Conservation (phyloP, 2,113 vertebrate species). For the Myodes glareolus region DNA sequence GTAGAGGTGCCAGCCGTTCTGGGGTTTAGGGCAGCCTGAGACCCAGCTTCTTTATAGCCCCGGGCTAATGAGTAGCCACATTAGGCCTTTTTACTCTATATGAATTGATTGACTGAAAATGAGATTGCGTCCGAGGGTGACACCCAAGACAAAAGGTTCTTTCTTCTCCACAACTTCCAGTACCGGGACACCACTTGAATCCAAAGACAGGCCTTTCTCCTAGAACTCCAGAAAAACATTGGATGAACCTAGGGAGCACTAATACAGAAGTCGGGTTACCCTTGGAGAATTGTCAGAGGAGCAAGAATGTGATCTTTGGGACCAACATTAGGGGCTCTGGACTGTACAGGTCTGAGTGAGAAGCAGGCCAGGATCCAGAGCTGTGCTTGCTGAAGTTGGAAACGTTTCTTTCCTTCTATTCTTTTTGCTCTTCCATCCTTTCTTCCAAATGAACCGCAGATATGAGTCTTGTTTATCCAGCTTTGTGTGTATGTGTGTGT, state of each 20-base stretch:
- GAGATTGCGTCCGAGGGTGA: conserved; percentile 71
- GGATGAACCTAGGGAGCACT: conserved; percentile 4
- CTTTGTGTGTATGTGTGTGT: background rate
- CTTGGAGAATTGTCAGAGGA: background rate
- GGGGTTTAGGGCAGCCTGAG: conserved; percentile 66
- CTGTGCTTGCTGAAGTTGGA: background rate
- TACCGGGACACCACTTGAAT: background rate
- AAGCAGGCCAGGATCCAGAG: background rate
- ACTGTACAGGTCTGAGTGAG: background rate
- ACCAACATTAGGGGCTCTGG: background rate
- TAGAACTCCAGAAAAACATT: conserved; percentile 43
- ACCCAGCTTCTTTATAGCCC: conserved; percentile 78
- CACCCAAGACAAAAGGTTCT: conserved; percentile 75
- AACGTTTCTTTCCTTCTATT: fast-evolving
- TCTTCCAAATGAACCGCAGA: background rate
- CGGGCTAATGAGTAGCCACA: conserved; percentile 77
- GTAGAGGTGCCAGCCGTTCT: conserved; percentile 73
- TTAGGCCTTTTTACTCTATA: conserved; percentile 77
- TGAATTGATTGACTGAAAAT: conserved; percentile 83
- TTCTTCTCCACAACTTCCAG: conserved; percentile 72
- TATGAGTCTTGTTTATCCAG: background rate
- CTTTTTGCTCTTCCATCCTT: fast-evolving
- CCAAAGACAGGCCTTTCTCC: conserved; percentile 18
- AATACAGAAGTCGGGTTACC: background rate
- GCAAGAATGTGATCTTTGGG: background rate